These are phyloP conservation scores for Podarcis lilfordi DNA, from an alignment of 2,797 vertebrate genomes.

Conservation along the genomic window DNA sequence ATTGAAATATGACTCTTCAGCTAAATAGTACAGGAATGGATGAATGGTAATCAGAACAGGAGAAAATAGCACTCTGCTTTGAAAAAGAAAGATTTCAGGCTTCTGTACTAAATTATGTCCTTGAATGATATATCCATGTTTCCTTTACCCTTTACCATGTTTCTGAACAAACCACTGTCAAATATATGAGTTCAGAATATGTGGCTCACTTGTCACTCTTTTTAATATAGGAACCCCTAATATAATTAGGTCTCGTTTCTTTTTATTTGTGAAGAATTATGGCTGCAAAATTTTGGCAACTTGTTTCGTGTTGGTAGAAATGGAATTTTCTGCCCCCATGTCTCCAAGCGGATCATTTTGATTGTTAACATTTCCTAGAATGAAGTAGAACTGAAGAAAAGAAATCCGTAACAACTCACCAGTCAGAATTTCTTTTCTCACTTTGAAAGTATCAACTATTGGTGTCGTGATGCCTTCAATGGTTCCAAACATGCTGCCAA, in stretches of 20 bases:
- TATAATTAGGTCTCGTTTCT: not conserved
- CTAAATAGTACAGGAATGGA: not conserved
- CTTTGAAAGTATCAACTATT: conserved; percentile 94
- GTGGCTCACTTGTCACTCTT: not conserved
- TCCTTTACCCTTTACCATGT: too few relatives aligned
- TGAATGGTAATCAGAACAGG: not conserved
- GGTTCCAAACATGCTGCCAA: conserved; percentile 98
- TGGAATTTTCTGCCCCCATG: not conserved
- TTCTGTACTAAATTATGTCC: too few relatives aligned
- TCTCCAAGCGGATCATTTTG: not conserved
- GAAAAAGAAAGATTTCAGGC: not conserved
- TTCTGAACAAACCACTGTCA: not conserved
- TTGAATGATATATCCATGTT: not conserved
- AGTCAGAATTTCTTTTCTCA: conserved; percentile 94
- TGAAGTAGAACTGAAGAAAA: conserved; percentile 2
- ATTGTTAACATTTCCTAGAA: not conserved
- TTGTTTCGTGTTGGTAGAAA: not conserved
- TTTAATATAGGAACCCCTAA: not conserved
- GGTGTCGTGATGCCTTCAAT: conserved; percentile 97
- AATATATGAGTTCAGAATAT: not conserved
- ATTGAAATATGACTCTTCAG: too few relatives aligned
- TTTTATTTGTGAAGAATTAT: not conserved
- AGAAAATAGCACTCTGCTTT: not conserved
- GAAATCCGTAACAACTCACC: conserved; percentile 79
- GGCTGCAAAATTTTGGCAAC: not conserved